phyloP scores from a whole-genome alignment of 2,113 vertebrate species.

The Raja brachyura region DNA sequence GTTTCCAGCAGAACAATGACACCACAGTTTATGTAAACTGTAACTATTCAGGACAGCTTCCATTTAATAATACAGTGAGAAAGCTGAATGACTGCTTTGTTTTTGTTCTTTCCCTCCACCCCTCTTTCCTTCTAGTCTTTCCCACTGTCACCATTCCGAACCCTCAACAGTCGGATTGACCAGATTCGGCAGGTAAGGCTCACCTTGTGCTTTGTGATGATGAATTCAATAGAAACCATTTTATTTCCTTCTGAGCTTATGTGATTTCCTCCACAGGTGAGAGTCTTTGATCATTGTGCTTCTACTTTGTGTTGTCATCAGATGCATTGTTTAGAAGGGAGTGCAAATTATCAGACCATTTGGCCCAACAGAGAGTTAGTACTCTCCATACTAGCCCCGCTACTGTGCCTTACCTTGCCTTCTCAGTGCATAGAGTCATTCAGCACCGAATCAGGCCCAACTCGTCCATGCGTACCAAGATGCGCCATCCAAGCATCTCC shows the following conservation, averaged over 20 bases:
- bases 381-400: too few relatives aligned
- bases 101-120: neutral
- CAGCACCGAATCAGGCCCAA: too few relatives aligned
- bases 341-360: neutral
- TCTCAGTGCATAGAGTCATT: too few relatives aligned
- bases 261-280: neutral
- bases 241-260: too few relatives aligned
- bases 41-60: constrained; percentile 16
- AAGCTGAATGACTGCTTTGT: neutral
- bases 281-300: neutral
- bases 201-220: neutral
- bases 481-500: too few relatives aligned
- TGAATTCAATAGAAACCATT: neutral
- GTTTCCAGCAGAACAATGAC: neutral
- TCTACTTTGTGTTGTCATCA: neutral
- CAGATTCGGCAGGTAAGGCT: constrained; percentile 58
- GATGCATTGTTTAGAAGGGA: neutral
- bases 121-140: neutral
- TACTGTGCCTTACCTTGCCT: too few relatives aligned
- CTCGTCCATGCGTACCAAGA: too few relatives aligned
- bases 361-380: too few relatives aligned
- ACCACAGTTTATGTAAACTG: neutral
- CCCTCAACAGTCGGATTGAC: constrained; percentile 52
- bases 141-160: constrained; percentile 55
- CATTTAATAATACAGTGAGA: neutral